phyloP scores from a whole-genome alignment of 1,140 invertebrate species.

The Sarcophaga bullata region DNA sequence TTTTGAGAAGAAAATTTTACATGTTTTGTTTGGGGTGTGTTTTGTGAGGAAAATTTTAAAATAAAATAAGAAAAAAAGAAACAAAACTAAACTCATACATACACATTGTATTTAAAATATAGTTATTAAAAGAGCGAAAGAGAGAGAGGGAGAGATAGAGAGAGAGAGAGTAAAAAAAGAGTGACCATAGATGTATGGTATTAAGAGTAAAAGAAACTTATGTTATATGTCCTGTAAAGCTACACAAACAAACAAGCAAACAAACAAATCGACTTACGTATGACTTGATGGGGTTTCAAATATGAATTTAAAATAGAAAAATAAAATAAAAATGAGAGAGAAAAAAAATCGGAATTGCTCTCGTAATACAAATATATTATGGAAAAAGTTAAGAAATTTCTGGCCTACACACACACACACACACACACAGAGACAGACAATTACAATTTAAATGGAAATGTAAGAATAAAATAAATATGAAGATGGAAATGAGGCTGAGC shows the following conservation, averaged over 20 bases:
- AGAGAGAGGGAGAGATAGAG: too few species aligned
- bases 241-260: not conserved
- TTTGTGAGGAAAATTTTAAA: not conserved
- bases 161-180: too few species aligned
- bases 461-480: too few species aligned
- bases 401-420: slow-evolving; percentile 1
- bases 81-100: not conserved
- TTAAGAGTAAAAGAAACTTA: not conserved
- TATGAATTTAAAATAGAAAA: not conserved
- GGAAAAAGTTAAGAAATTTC: not conserved
- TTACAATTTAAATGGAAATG: too few species aligned
- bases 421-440: not conserved
- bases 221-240: slow-evolving; percentile 1
- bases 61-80: not conserved
- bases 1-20: not conserved
- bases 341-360: slow-evolving; percentile 2
- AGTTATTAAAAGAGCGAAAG: too few species aligned
- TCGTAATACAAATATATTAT: not conserved
- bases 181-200: too few species aligned
- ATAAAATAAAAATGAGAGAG: not conserved
- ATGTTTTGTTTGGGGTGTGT: not conserved
- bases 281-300: not conserved
- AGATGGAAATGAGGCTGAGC: too few species aligned
- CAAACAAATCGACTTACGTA: not conserved
- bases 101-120: too few species aligned